Evolutionary conservation across 2,113 vertebrate genomes (phyloP), one percentile per base, ranked within the genome.

Genomic region (Amazona vittata): DNA sequence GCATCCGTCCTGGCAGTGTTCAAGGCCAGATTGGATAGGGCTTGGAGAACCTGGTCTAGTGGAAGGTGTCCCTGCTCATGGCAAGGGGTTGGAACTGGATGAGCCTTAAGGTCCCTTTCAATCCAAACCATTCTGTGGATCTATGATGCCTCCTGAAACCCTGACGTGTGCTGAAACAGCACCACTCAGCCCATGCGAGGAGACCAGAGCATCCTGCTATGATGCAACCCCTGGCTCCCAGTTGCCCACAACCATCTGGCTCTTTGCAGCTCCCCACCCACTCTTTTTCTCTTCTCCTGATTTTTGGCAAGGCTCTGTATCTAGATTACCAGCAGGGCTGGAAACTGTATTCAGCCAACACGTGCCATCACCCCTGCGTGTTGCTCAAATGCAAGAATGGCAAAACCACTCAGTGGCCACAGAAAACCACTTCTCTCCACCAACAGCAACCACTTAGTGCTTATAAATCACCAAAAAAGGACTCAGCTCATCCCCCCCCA

Each of bases 401-500:
- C 26, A 47, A 77, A 78, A 11, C 0, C 15, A 18, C 5, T 13
- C 46, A 6, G 57, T 53, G 64, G 5, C 63, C 39, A 28, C 67
- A 69, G 49, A 14, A 25, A 12, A 33, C 8, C n/a, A 37, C 24
- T 8, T 33, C 7, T 37, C 9, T 47, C 63, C 63, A 50, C 6
- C 29, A 37, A 8, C 14, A 39, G 31, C 39, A 26, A 43, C 20
- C 25, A 22, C 22, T 10, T 15, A 10, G 19, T 5, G 21, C 19
- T 59, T 24, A 8, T 9, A 47, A 81, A 12, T 10, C 69, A 59
- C 74, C 37, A 24, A 69, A 31, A 6, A 6, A n/a, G 9, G 0
- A 0, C 65, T n/a, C 53, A 3, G 26, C 4, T 15, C 10, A 12
- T 67, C 11, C 13, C 15, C 2, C 28, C 2, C 0, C 20, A 12